Evolutionary conservation across 2,888 invertebrate genomes (phyloP).

Genomic region (Sinohyriopsis cumingii): DNA sequence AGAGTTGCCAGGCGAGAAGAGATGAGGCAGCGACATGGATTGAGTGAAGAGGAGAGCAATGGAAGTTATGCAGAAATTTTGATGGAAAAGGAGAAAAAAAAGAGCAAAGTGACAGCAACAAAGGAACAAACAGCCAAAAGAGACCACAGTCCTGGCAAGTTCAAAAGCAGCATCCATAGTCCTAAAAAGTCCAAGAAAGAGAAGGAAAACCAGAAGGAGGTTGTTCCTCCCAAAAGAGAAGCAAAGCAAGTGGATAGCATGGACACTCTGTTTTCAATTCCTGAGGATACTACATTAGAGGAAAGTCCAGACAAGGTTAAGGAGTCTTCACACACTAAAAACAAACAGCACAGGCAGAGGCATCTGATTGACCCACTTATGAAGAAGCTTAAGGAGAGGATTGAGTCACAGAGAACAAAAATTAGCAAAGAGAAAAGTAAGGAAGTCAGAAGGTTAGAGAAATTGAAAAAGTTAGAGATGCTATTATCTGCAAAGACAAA

Average conservation of each 20-base stretch:
- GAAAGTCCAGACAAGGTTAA: constrained; percentile 36
- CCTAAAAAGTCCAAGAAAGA: constrained; percentile 28
- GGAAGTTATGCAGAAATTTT: constrained; percentile 54
- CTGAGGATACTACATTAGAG: constrained; percentile 61
- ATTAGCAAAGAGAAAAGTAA: constrained; percentile 57
- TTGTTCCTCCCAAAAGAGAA: constrained; percentile 5
- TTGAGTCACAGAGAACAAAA: constrained; percentile 61
- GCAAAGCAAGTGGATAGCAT: constrained; percentile 30
- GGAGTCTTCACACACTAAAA: constrained; percentile 22
- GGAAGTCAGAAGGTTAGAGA: constrained; percentile 58
- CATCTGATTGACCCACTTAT: constrained; percentile 64
- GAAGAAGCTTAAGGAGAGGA: constrained; percentile 62
- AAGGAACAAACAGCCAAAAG: constrained; percentile 22
- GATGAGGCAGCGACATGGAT: constrained; percentile 23
- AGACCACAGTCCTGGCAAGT: constrained; percentile 18
- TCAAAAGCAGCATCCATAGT: constrained; percentile 21
- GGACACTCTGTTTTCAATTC: constrained; percentile 65
- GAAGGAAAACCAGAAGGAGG: constrained; percentile 23
- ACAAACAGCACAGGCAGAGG: constrained; percentile 32
- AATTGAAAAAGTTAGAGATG: constrained; percentile 59
- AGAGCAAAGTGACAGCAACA: constrained; percentile 22
- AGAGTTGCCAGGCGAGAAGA: constrained; percentile 27
- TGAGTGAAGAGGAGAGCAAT: constrained; percentile 56
- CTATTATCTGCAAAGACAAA: constrained; percentile 53
- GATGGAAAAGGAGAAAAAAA: constrained; percentile 42